Evolutionary conservation across 2,888 invertebrate genomes (phyloP), one percentile per base, ranked within the genome.

Genomic region (Pheosia gnoma): DNA sequence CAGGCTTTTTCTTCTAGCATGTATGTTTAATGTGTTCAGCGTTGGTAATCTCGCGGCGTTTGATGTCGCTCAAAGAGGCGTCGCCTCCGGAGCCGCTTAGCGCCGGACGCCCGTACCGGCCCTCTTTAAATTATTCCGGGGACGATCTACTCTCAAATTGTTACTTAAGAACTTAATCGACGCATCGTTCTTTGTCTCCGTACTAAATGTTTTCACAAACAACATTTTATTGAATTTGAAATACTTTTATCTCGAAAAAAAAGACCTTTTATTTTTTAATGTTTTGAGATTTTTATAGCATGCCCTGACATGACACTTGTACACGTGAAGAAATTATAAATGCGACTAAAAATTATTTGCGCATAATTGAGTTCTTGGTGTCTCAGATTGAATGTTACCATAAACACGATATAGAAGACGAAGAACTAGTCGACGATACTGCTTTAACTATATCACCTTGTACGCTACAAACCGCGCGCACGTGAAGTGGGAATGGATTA

Each of bases 11-110:
- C 82, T 84, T 81, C 77, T 78, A 70, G 74, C 84, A 86, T 88
- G 88, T 90, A 88, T 90, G 90, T 90, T 90, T 90, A 89, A 90
- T 90, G 89, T 25, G 25, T 25, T 25, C 25, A 25, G 25, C 81
- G 81, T 82, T 82, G 79, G 79, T 84, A 86, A 85, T 87, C 85
- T 83, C 63, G 70, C 83, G 82, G 86, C 86, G 84, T 90, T 92
- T 92, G 90, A 91, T 90, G 88, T 90, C 74, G 72, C 70, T 83
- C 81, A 83, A 85, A 86, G 84, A 74, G 67, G 68, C 78, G 77
- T 79, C 87, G 83, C 85, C 86, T 86, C 70, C 65, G 67, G 82
- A 83, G 84, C 78, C 75, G 81, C 87, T 89, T 85, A 85, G 63
- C 75, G 76, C 80, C 79, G 82, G 85, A 84, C 84, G 68, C 58